Conservation (phyloP, 2,888 invertebrate species). For the Conops quadrifasciatus region DNA sequence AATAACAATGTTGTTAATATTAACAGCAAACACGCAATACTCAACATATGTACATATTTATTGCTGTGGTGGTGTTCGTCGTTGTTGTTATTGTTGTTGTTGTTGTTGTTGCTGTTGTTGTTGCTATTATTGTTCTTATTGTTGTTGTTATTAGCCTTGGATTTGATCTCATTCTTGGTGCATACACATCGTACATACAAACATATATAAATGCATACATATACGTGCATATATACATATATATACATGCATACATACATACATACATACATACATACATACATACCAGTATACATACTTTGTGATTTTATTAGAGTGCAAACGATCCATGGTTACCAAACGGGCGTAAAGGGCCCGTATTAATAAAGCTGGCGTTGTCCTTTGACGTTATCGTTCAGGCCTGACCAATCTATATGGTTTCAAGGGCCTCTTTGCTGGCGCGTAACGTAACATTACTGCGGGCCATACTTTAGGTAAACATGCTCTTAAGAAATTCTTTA, state of each 20-base stretch:
- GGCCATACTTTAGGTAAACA: too few species aligned
- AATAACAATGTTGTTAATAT: constrained; percentile 23
- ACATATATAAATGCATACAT: constrained; percentile 15
- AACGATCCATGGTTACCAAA: too few species aligned
- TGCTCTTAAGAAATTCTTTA: too few species aligned
- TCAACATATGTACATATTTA: constrained; percentile 15
- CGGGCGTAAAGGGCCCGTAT: too few species aligned
- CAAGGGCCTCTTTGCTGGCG: too few species aligned
- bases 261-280: not conserved
- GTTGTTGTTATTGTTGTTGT: constrained; percentile 26
- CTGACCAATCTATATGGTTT: too few species aligned
- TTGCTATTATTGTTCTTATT: constrained; percentile 44
- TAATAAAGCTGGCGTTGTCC: not conserved
- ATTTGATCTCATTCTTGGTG: not conserved
- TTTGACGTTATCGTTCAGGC: not conserved
- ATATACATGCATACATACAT: not conserved
- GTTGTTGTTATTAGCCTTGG: not conserved
- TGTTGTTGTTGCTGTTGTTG: constrained; percentile 37
- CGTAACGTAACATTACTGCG: too few species aligned
- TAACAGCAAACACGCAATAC: constrained; percentile 32
- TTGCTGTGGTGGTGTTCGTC: not conserved
- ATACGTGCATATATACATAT: not conserved
- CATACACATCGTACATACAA: constrained; percentile 10
- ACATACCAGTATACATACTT: not conserved
- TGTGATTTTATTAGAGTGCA: too few species aligned